Evolutionary conservation across 2,888 invertebrate species (phyloP), one percentile per base, ranked within the genome.

Genomic region (Phaedon cochleariae): DNA sequence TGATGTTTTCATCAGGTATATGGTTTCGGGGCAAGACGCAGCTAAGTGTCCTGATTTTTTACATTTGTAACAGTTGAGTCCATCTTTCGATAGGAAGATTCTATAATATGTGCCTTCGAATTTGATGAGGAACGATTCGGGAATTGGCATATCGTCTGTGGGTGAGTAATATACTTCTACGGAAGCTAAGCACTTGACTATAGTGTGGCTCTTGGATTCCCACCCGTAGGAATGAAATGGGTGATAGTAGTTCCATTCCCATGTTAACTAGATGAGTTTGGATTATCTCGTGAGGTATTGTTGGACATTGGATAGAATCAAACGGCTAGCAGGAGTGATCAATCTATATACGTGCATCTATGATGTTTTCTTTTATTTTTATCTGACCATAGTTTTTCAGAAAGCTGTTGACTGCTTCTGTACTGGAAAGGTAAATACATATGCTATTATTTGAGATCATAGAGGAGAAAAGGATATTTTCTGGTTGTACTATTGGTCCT

Each of bases 391-490:
- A 34, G 2, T 34, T 10, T 10, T 2, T 10, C 10, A 34, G 9
- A 12, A 34, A 34, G 10, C 12, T 34, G 20, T 72, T 67, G 0
- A 72, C 72, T 7, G 63, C n/a, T 34, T 72, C 54, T 31, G 58
- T 66, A 17, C 41, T 70, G 1, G 45, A 46, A 7, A 72, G 54
- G 46, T 69, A 74, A 17, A 74, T 66, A 46, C 74, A 74, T 6
- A 74, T 65, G 62, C 73, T 17, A 20, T 53, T 52, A 7, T 60
- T 53, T 4, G 52, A 60, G 10, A 53, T 17, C 12, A 22, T 52
- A 1, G 60, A 60, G 6, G 29, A 6, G 6, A 45, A 52, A 3
- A 51, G 15, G 2, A 69, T 62, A 31, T 67, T 65, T 62, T 65
- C 65, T 10, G 67, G 65, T 1, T 48, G 20, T 12, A 68, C 29